Base-by-base conservation (phyloP, 1,140 invertebrate genomes). In the Calliphora vicina region DNA sequence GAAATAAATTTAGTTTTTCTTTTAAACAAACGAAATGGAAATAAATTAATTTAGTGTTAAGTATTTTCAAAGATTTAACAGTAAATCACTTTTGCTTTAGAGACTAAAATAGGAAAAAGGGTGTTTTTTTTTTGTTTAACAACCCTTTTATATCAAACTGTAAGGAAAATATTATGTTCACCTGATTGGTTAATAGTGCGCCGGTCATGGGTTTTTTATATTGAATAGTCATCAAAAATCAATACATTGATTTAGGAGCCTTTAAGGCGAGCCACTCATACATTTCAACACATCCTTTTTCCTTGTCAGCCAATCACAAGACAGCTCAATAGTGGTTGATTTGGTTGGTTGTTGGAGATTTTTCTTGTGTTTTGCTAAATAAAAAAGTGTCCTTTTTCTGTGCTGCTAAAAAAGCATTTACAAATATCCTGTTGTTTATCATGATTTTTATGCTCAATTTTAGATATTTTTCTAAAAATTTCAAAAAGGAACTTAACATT, bases 201-300 rank as follows among this genome's bases (percentile, higher is more conserved):
- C 61, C 61, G 61, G 61, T 67, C 61, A 25, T 25, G 20, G 6
- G 20, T 67, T 20, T 10, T n/a, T 57, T 57, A n/a, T 83, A 83
- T 89, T 89, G 88, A 88, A 89, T 88, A 85, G 86, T 86, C 88
- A 89, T 89, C 88, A 88, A 88, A 89, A 89, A 89, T 89, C 88
- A 87, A 89, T 89, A 87, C 82, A 84, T 83, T 80, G 83, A 83
- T 83, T 83, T 83, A 61, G 83, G 83, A 74, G 57, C 83, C 17
- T 61, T 25, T 2, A 42, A 9, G 15, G 1, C 2, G 27, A 74
- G 6, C 10, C 67, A 35, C 35, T 35, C 6, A 35, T 8, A 23
- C 67, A 72, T 8, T 35, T 42, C 73, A n/a, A n/a, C 27, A 6
- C 10, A 35, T 35, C 1, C 4, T 35, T 2, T 35, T 35, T 0